These are phyloP conservation scores for Lagopus leucura DNA, from an alignment of 2,113 vertebrate genomes.

Conservation along the genomic window DNA sequence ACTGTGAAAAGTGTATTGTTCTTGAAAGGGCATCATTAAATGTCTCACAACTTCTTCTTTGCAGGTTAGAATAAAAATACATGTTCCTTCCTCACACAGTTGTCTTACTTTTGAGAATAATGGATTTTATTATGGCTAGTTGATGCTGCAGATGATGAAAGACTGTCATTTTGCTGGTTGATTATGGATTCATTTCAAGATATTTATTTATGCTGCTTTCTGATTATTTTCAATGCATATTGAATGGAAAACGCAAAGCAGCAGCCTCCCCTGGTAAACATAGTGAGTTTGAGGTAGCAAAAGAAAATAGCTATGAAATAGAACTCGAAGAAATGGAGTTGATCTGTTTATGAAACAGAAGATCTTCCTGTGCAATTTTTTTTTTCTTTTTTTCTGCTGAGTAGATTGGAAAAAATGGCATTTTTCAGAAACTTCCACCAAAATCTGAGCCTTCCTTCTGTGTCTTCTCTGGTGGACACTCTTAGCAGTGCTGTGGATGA, in stretches of 20 bases:
- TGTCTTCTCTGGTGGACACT: constrained; percentile 89
- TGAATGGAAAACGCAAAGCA: constrained; percentile 48
- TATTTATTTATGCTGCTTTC: constrained; percentile 29
- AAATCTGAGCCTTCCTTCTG: constrained; percentile 85
- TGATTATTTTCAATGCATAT: constrained; percentile 30
- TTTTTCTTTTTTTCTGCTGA: background rate
- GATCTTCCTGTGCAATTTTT: background rate
- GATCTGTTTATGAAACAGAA: constrained; percentile 37
- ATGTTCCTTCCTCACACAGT: background rate
- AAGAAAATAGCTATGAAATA: constrained; percentile 27
- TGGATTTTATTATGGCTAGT: constrained; percentile 40
- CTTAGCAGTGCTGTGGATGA: constrained; percentile 91
- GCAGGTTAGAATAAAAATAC: constrained; percentile 76
- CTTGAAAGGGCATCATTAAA: constrained; percentile 54
- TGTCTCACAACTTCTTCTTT: constrained; percentile 76
- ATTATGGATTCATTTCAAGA: constrained; percentile 63
- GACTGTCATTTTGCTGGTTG: constrained; percentile 32
- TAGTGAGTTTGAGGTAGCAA: background rate
- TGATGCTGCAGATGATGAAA: constrained; percentile 36
- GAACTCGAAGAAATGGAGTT: background rate
- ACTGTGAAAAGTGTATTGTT: background rate
- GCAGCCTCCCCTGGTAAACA: background rate
- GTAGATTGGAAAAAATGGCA: constrained; percentile 80
- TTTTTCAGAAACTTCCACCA: constrained; percentile 94
- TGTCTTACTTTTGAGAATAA: constrained; percentile 54